These are phyloP conservation scores for Tympanuchus pallidicinctus DNA, from an alignment of 2,113 vertebrate genomes.

Conservation along the genomic window DNA sequence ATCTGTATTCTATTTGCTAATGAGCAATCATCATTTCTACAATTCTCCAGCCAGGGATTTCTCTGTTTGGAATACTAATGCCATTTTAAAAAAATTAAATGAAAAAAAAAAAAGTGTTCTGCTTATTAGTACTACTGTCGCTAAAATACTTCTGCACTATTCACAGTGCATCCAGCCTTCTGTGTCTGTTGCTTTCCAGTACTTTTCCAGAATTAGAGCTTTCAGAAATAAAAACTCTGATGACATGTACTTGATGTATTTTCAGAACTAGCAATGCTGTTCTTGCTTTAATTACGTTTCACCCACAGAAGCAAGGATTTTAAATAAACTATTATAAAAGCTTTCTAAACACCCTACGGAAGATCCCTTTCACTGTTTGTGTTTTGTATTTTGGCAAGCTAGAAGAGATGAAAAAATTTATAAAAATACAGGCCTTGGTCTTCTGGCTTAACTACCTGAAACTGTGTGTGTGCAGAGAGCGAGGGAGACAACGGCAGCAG, in stretches of 20 bases:
- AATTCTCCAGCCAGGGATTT: slow-evolving; percentile 78
- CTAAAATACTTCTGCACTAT: slow-evolving; percentile 40
- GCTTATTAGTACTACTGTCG: slow-evolving; percentile 26
- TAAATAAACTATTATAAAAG: slow-evolving; percentile 8
- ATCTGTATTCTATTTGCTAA: slow-evolving; percentile 84
- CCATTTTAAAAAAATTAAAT: slow-evolving; percentile 52
- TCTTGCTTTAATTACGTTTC: slow-evolving; percentile 38
- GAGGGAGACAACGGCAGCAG: neutral
- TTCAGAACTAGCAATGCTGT: neutral
- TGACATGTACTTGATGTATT: slow-evolving; percentile 6
- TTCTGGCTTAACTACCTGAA: neutral
- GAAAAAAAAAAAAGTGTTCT: slow-evolving; percentile 34
- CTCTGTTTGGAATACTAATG: slow-evolving; percentile 80
- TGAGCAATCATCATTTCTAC: slow-evolving; percentile 81
- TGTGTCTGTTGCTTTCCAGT: neutral
- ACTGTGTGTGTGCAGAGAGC: neutral
- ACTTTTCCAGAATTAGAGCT: slow-evolving; percentile 35
- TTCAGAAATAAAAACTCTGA: slow-evolving; percentile 36
- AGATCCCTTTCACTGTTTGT: neutral
- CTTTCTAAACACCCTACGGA: neutral
- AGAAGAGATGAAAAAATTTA: neutral
- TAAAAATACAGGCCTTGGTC: neutral
- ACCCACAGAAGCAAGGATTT: neutral
- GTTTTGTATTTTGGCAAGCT: neutral
- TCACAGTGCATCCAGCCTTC: neutral